Evolutionary conservation across 2,888 invertebrate genomes (phyloP), one percentile per base, ranked within the genome.

Genomic region (Tryphoninae sp.): DNA sequence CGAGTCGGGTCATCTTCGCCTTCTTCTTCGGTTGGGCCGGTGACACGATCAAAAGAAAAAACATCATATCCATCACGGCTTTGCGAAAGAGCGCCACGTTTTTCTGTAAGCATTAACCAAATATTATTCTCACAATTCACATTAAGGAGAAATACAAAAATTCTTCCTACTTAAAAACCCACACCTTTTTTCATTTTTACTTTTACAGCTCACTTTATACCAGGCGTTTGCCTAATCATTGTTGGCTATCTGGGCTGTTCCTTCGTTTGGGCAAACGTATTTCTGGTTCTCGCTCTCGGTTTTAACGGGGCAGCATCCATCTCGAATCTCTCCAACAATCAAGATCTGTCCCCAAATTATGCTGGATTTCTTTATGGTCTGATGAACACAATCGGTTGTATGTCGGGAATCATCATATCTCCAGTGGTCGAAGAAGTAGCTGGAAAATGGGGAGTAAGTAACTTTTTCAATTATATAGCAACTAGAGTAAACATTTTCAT

Each of bases 281-380:
- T 89, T 59, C 84, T 91, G 22, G 64, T 88, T 33, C 67, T 91
- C 1, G 88, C 90, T 1, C 75, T 91, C 4, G 91, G 90, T 1
- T 91, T 90, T 78, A 91, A 91, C 67, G 90, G 91, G 86, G 84
- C 89, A 86, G 89, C 95, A 81, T 92, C 94, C 93, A 91, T 92
- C 93, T 89, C 90, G 85, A 86, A 90, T 92, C 51, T 92, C 94
- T 88, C 90, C 2, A 91, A 90, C 80, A 91, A 90, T 65, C 95
- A 96, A 93, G 96, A 96, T 90, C 91, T 96, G 76, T 94, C 96
- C 0, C 96, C 96, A 0, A 96, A 95, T 86, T 96, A 94, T 88
- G 95, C 95, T 1, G 96, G 95, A 55, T 94, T 95, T 13, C 90
- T 96, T 9, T 95, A 95, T 84, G 96, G 96, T 6, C 94, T 96